Percentiles rank a stretch among this genome's conserved stretches.
Conservation (phyloP, 1,140 invertebrate species). For the Ceratitis capitata region DNA sequence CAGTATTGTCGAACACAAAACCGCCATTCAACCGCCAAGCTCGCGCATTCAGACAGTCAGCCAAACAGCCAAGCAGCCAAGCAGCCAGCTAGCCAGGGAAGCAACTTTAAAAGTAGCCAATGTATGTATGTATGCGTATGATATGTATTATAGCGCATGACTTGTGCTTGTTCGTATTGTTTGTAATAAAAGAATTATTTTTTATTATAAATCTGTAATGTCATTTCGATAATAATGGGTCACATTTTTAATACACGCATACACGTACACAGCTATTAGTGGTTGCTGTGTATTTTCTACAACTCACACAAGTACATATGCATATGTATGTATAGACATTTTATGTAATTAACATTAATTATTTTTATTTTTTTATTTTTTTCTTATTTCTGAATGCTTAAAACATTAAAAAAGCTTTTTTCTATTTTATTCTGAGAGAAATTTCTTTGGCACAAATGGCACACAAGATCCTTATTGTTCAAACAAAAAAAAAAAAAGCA, state of each 20-base stretch:
- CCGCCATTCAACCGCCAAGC: slow-evolving; percentile 12
- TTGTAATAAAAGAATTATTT: neutral
- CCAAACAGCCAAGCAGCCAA: neutral
- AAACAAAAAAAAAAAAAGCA: too few relatives aligned
- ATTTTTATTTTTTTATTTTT: too few relatives aligned
- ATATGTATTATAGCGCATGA: neutral
- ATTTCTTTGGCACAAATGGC: too few relatives aligned
- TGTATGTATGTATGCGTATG: neutral
- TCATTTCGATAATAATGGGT: slow-evolving; percentile 20
- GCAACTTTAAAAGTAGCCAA: neutral
- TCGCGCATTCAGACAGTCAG: neutral
- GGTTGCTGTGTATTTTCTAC: too few relatives aligned
- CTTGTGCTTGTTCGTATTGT: neutral
- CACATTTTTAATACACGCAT: neutral
- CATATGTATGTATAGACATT: neutral
- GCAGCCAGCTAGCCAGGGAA: neutral
- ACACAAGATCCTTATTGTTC: too few relatives aligned
- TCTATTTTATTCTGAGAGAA: too few relatives aligned
- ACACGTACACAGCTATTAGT: neutral
- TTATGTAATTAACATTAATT: too few relatives aligned
- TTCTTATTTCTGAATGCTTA: too few relatives aligned
- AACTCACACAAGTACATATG: neutral
- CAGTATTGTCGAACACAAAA: neutral
- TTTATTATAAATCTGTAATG: slow-evolving; percentile 27
- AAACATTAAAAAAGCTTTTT: too few relatives aligned